Evolutionary conservation across 1,140 invertebrate genomes (phyloP), one percentile per base, ranked within the genome.

Genomic region (Drosophila triauraria): DNA sequence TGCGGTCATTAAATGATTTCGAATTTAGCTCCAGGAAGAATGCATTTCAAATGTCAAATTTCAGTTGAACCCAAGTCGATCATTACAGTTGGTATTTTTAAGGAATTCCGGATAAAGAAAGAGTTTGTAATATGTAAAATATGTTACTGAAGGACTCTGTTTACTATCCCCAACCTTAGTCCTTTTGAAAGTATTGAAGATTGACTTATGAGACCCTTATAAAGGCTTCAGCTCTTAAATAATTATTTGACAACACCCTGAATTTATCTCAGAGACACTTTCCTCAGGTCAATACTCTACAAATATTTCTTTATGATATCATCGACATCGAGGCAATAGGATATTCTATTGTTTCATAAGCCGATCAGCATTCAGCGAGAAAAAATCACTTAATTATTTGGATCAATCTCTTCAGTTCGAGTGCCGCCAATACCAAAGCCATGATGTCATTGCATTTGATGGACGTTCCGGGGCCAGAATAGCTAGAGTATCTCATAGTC

Each of bases 381-480:
- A 62, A 72, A 72, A 72, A 72, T 72, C 70, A 60, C 53, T 51
- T 72, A 72, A 72, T 72, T 72, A 72, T 72, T 72, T 72, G 70
- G 70, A 72, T 72, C 67, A 72, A 72, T 72, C 70, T 71, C 67
- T 72, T 59, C 35, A 72, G 53, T 51, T 72, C 42, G 54, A 72
- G 67, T 72, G 40, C 43, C 70, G 70, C n/a, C 70, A 60, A 72
- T 72, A 43, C 70, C 67, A 38, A 42, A 35, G 67, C 54, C 38
- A 72, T 72, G 70, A 72, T 72, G 69, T 72, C 69, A 72, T 72
- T 70, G 65, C 44, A 72, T 71, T 70, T 72, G 69, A 72, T 72
- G 67, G 69, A 60, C 68, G 69, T 71, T 50, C 35, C 69, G 35
- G 51, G 32, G 40, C 43, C 40, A 23, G 68, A 57, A 71, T 35